phyloP scores from a whole-genome alignment of 1,140 invertebrate genomes.

The Maniola jurtina region DNA sequence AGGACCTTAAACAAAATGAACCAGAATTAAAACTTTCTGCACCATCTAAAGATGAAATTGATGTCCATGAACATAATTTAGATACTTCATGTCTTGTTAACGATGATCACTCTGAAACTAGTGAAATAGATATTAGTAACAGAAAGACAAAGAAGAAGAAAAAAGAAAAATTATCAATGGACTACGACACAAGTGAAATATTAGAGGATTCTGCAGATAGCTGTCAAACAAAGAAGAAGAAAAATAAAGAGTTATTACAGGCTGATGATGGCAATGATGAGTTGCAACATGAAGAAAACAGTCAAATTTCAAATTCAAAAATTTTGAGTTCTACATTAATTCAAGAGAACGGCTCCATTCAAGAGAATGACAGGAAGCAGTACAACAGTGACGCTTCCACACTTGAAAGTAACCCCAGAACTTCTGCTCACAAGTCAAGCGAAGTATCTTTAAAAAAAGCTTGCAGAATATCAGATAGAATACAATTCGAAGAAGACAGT shows the following conservation, averaged over 20 bases:
- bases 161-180: background rate
- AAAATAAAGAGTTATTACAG: background rate
- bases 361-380: background rate
- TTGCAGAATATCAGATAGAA: constrained; percentile 45
- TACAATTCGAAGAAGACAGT: constrained; percentile 49
- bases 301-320: background rate
- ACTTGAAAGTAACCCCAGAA: background rate
- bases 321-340: background rate
- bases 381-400: background rate
- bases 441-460: background rate
- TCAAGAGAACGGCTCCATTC: background rate
- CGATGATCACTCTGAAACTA: background rate
- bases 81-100: background rate
- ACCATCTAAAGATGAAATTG: background rate
- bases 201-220: background rate
- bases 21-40: constrained; percentile 20
- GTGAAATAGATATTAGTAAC: background rate
- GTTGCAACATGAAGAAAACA: background rate
- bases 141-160: constrained; percentile 8
- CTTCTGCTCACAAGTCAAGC: background rate
- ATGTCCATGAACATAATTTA: background rate
- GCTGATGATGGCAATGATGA: background rate
- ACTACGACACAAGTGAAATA: background rate
- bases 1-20: background rate
- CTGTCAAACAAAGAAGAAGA: background rate